Conservation (phyloP, 2,888 invertebrate genomes). For the Bibio marci region DNA sequence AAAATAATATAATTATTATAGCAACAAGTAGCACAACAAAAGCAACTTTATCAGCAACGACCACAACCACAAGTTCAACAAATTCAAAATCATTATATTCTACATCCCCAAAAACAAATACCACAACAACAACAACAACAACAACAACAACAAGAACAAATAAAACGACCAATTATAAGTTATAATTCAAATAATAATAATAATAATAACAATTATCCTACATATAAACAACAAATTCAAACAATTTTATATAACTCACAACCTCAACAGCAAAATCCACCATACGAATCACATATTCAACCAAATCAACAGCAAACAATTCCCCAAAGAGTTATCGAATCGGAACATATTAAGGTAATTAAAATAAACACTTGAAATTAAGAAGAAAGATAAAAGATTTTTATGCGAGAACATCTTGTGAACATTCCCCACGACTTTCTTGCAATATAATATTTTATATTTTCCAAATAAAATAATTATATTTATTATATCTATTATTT, state of each 20-base stretch:
- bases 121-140: conserved; percentile 8
- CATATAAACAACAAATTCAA: conserved; percentile 6
- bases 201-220: conserved; percentile 12
- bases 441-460: no score
- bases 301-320: background rate
- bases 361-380: no score
- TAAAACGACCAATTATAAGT: background rate
- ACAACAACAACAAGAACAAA: conserved; percentile 4
- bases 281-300: background rate
- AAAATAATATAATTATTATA: no score
- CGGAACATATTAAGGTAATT: no score
- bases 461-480: no score
- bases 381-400: no score
- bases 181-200: conserved; percentile 4
- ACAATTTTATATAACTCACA: background rate
- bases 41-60: conserved; percentile 18
- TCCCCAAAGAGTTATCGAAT: no score
- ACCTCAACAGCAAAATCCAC: background rate
- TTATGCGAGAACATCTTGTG: no score
- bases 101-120: background rate
- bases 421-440: no score
- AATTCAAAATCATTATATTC: background rate
- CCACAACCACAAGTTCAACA: conserved; percentile 8
- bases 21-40: conserved; percentile 10
- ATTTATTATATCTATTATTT: no score